These are phyloP conservation scores for Callipepla squamata DNA, from an alignment of 2,113 vertebrate species.

Conservation along the genomic window DNA sequence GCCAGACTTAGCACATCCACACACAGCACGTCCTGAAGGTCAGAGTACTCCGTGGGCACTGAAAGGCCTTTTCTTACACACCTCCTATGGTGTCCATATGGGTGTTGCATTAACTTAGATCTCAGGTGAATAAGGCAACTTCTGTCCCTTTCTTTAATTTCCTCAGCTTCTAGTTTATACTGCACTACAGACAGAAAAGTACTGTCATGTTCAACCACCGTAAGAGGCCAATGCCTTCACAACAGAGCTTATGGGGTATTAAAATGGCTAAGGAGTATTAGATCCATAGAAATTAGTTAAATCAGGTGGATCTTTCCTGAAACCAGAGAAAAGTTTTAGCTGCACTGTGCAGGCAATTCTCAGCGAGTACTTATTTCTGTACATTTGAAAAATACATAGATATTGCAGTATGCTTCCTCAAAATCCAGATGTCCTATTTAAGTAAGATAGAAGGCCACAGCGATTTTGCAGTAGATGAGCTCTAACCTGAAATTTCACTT, in stretches of 20 bases:
- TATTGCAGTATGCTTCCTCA: neutral
- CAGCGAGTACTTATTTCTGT: neutral
- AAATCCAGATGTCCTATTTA: neutral
- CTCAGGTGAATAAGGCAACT: neutral
- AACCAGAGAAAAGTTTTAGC: neutral
- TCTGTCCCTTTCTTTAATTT: neutral
- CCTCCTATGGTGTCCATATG: accelerated
- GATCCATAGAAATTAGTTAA: neutral
- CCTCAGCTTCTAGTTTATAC: neutral
- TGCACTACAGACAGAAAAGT: neutral
- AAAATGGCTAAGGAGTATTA: neutral
- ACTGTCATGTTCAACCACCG: neutral
- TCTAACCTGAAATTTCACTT: neutral
- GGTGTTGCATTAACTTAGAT: neutral
- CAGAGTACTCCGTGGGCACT: neutral
- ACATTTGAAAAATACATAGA: neutral
- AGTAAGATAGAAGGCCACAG: neutral
- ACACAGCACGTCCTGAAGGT: neutral
- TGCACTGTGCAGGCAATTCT: neutral
- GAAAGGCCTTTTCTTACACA: neutral
- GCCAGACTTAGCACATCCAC: neutral
- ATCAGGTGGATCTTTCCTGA: neutral
- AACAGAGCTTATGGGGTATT: neutral
- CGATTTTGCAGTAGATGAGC: neutral
- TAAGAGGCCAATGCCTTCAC: neutral